phyloP scores from a whole-genome alignment of 2,113 vertebrate species.

The Heteronetta atricapilla region DNA sequence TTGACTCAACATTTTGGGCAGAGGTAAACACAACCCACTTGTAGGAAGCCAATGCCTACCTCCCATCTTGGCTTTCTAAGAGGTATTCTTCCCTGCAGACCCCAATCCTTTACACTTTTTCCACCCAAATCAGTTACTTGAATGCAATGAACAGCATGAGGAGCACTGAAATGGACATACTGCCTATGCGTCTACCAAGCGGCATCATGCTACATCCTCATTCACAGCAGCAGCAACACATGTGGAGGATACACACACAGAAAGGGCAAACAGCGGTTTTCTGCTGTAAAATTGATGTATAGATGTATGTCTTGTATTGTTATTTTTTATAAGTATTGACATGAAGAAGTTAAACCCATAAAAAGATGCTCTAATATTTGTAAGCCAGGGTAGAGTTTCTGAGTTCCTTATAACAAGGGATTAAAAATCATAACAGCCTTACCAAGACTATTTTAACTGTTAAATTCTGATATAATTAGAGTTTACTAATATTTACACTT shows the following conservation, averaged over 20 bases:
- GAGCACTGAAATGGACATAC: not conserved
- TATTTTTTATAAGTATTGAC: not conserved
- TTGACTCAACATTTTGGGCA: not conserved
- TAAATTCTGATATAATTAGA: not conserved
- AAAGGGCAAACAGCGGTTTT: slow-evolving; percentile 2
- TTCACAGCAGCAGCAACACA: not conserved
- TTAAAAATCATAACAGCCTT: not conserved
- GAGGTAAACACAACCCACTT: not conserved
- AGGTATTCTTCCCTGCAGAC: not conserved
- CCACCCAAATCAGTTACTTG: not conserved
- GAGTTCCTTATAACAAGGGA: not conserved
- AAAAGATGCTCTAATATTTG: not conserved
- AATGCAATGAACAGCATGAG: not conserved
- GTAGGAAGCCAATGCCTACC: not conserved
- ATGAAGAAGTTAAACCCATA: not conserved
- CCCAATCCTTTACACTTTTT: not conserved
- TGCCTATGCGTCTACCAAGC: not conserved
- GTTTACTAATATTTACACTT: not conserved
- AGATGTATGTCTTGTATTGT: not conserved
- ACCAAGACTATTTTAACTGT: not conserved
- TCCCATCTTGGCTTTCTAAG: not conserved
- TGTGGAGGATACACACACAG: not conserved
- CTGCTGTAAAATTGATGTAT: not conserved
- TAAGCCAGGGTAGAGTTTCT: not conserved
- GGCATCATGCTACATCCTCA: not conserved